Conservation (phyloP, 1,140 invertebrate genomes). For the Drusus annulatus region DNA sequence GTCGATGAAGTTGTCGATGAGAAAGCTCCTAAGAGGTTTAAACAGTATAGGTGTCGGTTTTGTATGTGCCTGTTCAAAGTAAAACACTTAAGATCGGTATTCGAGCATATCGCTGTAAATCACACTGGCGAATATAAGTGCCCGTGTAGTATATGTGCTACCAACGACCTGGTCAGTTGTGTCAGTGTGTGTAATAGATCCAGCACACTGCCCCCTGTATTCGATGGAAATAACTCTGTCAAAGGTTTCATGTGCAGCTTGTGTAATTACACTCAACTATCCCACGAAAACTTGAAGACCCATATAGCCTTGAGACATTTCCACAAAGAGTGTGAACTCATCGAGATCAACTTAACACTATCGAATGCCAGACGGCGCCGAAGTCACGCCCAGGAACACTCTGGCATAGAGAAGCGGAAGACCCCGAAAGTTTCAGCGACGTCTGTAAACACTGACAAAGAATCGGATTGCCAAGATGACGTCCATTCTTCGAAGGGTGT, state of each 20-base stretch:
- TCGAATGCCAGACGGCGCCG: slow-evolving; percentile 5
- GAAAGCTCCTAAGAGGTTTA: background rate
- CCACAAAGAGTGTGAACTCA: slow-evolving; percentile 57
- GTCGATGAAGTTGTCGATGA: background rate
- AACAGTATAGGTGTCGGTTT: slow-evolving; percentile 67
- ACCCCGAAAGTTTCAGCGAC: background rate
- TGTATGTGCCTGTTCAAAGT: slow-evolving; percentile 68
- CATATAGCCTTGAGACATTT: slow-evolving; percentile 75
- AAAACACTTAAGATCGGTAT: slow-evolving; percentile 69
- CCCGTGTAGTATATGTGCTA: slow-evolving; percentile 72
- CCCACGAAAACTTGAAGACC: slow-evolving; percentile 72
- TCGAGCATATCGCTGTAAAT: slow-evolving; percentile 77
- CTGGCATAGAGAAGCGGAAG: background rate
- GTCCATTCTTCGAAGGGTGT: background rate
- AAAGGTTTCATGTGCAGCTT: slow-evolving; percentile 77
- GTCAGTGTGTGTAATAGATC: slow-evolving; percentile 36
- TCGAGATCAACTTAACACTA: slow-evolving; percentile 27
- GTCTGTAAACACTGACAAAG: slow-evolving; percentile 1
- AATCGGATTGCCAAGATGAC: background rate
- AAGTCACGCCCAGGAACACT: background rate
- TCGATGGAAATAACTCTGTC: slow-evolving; percentile 62
- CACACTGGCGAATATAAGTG: slow-evolving; percentile 83
- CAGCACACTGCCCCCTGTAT: slow-evolving; percentile 64
- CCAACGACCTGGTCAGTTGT: background rate
- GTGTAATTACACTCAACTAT: slow-evolving; percentile 80